These are phyloP conservation scores for Drosophila saltans DNA, from an alignment of 1,140 invertebrate genomes.

Conservation along the genomic window DNA sequence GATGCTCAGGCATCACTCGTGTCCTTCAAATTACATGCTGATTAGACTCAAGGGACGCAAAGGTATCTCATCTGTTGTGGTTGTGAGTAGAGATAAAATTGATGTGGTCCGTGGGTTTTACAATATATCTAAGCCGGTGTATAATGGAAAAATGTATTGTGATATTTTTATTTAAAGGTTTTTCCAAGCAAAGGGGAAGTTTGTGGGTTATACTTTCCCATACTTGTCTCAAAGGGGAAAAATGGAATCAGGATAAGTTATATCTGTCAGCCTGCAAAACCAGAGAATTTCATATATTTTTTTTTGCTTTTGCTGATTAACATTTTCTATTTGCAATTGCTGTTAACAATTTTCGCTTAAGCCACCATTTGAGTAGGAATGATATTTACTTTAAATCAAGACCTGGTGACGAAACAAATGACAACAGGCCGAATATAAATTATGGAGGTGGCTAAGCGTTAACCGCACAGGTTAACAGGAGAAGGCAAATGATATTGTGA, in stretches of 20 bases:
- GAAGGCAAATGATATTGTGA: conserved; percentile 34
- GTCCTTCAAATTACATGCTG: conserved; percentile 77
- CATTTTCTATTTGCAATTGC: too few relatives aligned
- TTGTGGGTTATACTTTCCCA: background rate
- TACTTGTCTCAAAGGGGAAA: too few relatives aligned
- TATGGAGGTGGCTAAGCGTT: conserved; percentile 63
- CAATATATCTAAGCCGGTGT: conserved; percentile 57
- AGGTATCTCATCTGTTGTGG: conserved; percentile 63
- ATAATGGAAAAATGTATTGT: conserved; percentile 43
- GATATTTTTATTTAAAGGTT: conserved; percentile 26
- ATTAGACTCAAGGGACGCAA: conserved; percentile 71
- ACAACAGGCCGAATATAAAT: conserved; percentile 64
- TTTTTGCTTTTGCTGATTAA: too few relatives aligned
- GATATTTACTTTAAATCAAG: conserved; percentile 39
- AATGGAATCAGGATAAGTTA: too few relatives aligned
- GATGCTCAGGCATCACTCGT: conserved; percentile 58
- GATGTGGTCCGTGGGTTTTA: conserved; percentile 54
- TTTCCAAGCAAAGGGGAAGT: background rate
- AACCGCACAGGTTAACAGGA: conserved; percentile 60
- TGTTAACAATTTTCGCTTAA: background rate
- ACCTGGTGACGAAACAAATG: conserved; percentile 66
- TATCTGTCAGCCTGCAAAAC: too few relatives aligned
- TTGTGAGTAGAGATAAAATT: conserved; percentile 43
- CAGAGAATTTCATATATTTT: too few relatives aligned
- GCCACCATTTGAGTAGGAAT: conserved; percentile 11